phyloP scores from a whole-genome alignment of 2,888 invertebrate species.

The Oligia fasciuncula region DNA sequence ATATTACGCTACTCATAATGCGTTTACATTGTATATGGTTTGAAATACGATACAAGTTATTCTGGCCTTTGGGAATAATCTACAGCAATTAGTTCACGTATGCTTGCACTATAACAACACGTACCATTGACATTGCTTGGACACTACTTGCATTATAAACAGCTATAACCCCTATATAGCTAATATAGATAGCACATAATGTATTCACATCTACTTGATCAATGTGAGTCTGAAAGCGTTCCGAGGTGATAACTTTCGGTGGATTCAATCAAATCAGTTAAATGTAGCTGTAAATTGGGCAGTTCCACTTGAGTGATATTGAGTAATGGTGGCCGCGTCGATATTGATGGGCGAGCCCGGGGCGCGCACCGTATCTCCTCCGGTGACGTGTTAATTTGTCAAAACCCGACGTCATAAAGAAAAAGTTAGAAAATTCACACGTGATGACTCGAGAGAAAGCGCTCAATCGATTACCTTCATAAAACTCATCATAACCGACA shows the following conservation, averaged over 20 bases:
- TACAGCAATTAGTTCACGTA: slow-evolving; percentile 39
- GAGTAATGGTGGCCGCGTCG: slow-evolving; percentile 85
- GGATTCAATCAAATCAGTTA: slow-evolving; percentile 88
- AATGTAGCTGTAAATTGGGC: slow-evolving; percentile 89
- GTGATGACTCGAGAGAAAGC: slow-evolving; percentile 56
- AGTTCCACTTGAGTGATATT: slow-evolving; percentile 88
- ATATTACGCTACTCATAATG: background rate
- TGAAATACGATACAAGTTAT: slow-evolving; percentile 9
- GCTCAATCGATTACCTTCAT: slow-evolving; percentile 56
- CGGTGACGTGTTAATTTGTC: slow-evolving; percentile 86
- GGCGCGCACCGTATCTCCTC: slow-evolving; percentile 80
- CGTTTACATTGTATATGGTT: background rate
- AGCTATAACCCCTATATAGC: slow-evolving; percentile 15
- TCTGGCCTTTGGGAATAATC: slow-evolving; percentile 23
- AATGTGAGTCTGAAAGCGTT: slow-evolving; percentile 62
- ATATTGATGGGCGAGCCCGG: slow-evolving; percentile 84
- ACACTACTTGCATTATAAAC: slow-evolving; percentile 38
- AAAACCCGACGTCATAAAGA: slow-evolving; percentile 83
- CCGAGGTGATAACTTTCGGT: slow-evolving; percentile 81
- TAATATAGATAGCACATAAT: slow-evolving; percentile 23
- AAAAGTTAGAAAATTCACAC: slow-evolving; percentile 78
- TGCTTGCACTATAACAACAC: slow-evolving; percentile 39
- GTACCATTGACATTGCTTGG: slow-evolving; percentile 48
- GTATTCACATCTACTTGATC: slow-evolving; percentile 63
- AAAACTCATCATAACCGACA: slow-evolving; percentile 31